phyloP scores from a whole-genome alignment of 1,140 invertebrate genomes.

The Dreissena polymorpha region DNA sequence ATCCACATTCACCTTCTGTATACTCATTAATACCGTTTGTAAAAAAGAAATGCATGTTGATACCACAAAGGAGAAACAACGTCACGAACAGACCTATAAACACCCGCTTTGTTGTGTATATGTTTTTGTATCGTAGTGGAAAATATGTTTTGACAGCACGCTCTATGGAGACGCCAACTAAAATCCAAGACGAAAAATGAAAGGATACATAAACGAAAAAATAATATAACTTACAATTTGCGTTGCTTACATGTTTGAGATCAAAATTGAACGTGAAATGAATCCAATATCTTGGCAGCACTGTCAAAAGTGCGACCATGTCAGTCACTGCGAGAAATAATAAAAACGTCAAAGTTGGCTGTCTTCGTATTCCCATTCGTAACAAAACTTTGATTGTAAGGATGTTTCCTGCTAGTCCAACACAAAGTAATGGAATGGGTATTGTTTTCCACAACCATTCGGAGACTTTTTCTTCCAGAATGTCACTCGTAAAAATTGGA shows the following conservation, averaged over 20 bases:
- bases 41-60: constrained; percentile 66
- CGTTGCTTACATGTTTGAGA: constrained; percentile 49
- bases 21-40: constrained; percentile 59
- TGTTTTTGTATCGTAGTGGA: constrained; percentile 50
- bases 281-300: constrained; percentile 64
- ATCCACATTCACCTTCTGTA: constrained; percentile 11
- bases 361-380: constrained; percentile 24
- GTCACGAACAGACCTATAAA: constrained; percentile 38
- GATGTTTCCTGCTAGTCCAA: constrained; percentile 59
- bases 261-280: constrained; percentile 58
- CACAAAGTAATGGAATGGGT: constrained; percentile 51
- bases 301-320: constrained; percentile 59
- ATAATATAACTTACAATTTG: constrained; percentile 63
- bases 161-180: constrained; percentile 66
- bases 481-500: no score
- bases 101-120: constrained; percentile 52
- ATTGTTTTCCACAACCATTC: constrained; percentile 54
- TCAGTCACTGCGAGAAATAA: constrained; percentile 62
- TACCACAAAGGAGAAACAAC: constrained; percentile 49
- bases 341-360: constrained; percentile 53
- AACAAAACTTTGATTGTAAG: constrained; percentile 55
- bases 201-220: constrained; percentile 67
- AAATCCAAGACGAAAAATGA: constrained; percentile 72
- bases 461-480: constrained; percentile 6
- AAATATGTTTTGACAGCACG: no score